A percentile compares a stretch with the other conserved stretches of the same genome.
phyloP scores from a whole-genome alignment of 1,140 invertebrate genomes.

The Alviniconcha marisindica region DNA sequence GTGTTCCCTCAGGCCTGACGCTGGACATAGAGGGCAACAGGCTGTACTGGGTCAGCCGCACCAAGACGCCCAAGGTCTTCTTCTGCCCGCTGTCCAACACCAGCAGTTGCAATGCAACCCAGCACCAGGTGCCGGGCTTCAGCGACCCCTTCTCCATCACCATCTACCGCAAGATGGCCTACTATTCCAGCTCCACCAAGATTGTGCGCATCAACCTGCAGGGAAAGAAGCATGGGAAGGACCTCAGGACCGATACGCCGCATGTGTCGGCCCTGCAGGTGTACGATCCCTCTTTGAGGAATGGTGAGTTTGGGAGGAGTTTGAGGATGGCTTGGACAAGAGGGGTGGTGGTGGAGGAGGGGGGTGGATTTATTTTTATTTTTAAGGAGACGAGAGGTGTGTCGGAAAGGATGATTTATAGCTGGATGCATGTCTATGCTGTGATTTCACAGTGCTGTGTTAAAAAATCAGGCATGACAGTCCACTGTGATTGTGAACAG shows the following conservation, averaged over 20 bases:
- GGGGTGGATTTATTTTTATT: too few species aligned
- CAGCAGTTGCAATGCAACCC: constrained; percentile 73
- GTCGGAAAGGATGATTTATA: too few species aligned
- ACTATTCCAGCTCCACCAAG: constrained; percentile 79
- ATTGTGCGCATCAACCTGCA: constrained; percentile 79
- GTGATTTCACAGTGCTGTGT: too few species aligned
- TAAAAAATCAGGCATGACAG: too few species aligned
- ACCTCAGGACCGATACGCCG: constrained; percentile 81
- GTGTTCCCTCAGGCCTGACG: constrained; percentile 76
- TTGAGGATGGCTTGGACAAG: too few species aligned
- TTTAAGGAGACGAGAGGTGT: too few species aligned
- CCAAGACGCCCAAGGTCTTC: constrained; percentile 78
- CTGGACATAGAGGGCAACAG: constrained; percentile 49
- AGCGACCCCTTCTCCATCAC: constrained; percentile 78
- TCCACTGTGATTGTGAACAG: too few species aligned
- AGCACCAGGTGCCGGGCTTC: constrained; percentile 40
- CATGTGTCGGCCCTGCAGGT: constrained; percentile 83
- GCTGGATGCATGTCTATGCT: too few species aligned
- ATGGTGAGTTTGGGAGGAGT: constrained; percentile 52
- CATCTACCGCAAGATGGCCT: constrained; percentile 79
- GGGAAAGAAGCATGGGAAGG: constrained; percentile 44
- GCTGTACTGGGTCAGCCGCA: constrained; percentile 82
- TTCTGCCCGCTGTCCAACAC: constrained; percentile 80
- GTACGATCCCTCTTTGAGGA: constrained; percentile 83
- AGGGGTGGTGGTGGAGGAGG: too few species aligned